Evolutionary conservation across 2,113 vertebrate genomes (phyloP).

Genomic region (Myxocyprinus asiaticus): DNA sequence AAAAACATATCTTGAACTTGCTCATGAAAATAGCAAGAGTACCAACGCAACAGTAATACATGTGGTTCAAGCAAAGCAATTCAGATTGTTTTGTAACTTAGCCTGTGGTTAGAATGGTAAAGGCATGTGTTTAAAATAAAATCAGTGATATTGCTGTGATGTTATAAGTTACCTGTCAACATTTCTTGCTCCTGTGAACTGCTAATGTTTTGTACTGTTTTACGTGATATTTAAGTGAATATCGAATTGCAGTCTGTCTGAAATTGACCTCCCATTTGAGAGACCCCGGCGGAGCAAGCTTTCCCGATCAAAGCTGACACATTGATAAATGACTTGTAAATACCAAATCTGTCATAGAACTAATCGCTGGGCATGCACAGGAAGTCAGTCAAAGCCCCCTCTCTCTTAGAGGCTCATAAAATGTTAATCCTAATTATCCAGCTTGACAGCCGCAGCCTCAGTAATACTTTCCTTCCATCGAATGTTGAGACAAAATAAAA

Average conservation of each 20-base stretch:
- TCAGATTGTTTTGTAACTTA: no score
- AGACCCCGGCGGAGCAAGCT: not conserved
- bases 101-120: no score
- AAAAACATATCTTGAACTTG: no score
- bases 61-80: no score
- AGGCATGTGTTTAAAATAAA: no score
- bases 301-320: not conserved
- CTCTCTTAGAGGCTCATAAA: no score
- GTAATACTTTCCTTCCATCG: constrained; percentile 17
- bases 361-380: constrained; percentile 17
- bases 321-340: constrained; percentile 4
- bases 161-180: no score
- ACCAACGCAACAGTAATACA: no score
- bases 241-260: not conserved
- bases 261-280: not conserved
- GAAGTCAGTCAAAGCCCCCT: constrained; percentile 10
- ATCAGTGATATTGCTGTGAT: no score
- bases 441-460: constrained; percentile 5
- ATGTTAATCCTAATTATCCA: constrained; percentile 31
- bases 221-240: not conserved
- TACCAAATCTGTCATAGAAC: constrained; percentile 24
- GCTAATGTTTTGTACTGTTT: not conserved
- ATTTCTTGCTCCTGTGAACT: not conserved
- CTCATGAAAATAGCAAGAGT: no score
- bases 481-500: no score